phyloP scores from a whole-genome alignment of 2,113 vertebrate genomes.

The Takifugu bimaculatus region DNA sequence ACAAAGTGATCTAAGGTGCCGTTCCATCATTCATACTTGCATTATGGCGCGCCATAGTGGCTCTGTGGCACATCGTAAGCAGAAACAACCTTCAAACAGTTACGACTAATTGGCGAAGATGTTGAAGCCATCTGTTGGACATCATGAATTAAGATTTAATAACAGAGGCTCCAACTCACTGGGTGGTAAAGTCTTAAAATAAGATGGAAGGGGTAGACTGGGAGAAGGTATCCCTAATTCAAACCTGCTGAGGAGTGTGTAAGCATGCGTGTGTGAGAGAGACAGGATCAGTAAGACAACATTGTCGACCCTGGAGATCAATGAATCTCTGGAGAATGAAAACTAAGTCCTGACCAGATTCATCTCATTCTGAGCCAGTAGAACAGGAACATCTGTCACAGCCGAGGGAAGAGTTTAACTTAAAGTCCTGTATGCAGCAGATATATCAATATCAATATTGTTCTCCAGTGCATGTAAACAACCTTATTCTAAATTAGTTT shows the following conservation, averaged over 20 bases:
- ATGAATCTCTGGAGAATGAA: not conserved
- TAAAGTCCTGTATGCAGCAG: not conserved
- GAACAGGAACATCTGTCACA: too few species aligned
- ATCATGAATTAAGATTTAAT: constrained; percentile 40
- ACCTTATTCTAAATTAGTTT: too few species aligned
- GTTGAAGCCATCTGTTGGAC: constrained; percentile 46
- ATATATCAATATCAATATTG: too few species aligned
- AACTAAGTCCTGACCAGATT: not conserved
- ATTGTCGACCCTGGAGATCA: constrained; percentile 13
- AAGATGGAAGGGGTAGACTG: constrained; percentile 1
- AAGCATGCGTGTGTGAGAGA: too few species aligned
- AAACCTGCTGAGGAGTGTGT: constrained; percentile 14
- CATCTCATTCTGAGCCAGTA: too few species aligned
- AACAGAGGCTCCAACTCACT: constrained; percentile 17
- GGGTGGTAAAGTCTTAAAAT: constrained; percentile 37
- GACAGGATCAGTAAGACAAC: constrained; percentile 3
- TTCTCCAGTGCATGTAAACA: too few species aligned
- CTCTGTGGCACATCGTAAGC: not conserved
- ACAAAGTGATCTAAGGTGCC: not conserved
- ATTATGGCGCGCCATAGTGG: not conserved
- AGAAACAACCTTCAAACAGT: constrained; percentile 4
- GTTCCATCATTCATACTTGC: not conserved
- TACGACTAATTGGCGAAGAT: constrained; percentile 23
- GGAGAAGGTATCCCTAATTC: constrained; percentile 25
- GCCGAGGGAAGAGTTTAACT: too few species aligned